Percentiles rank a stretch among this genome's conserved stretches.
Conservation (phyloP, 2,113 vertebrate genomes). For the Phalacrocorax carbo region DNA sequence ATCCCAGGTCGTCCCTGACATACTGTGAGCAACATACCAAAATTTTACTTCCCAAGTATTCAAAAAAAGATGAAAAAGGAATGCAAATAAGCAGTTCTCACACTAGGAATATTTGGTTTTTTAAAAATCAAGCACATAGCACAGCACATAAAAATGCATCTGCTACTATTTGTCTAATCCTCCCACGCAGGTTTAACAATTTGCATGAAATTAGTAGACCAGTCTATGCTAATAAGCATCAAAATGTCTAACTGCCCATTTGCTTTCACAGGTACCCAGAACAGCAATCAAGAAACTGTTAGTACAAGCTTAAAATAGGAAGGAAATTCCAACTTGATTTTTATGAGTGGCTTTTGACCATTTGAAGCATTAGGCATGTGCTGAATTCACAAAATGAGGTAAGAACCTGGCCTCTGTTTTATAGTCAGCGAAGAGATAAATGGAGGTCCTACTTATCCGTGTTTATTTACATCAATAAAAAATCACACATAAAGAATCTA, state of each 20-base stretch:
- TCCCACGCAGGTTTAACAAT: neutral
- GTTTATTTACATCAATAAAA: neutral
- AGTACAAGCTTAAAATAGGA: neutral
- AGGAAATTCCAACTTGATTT: neutral
- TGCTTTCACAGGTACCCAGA: neutral
- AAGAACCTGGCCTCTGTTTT: neutral
- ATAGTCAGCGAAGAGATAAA: neutral
- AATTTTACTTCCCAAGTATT: neutral
- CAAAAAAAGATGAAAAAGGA: neutral
- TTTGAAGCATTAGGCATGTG: neutral
- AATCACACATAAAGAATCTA: neutral
- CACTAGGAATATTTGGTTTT: neutral
- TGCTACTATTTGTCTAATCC: neutral
- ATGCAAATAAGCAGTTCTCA: neutral
- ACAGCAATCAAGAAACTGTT: neutral
- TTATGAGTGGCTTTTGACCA: neutral
- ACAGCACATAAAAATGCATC: constrained; percentile 2
- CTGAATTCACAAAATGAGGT: neutral
- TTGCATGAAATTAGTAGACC: constrained; percentile 5
- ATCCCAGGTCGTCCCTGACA: neutral
- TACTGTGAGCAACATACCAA: neutral
- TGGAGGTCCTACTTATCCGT: neutral
- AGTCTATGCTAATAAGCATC: neutral
- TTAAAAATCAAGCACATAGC: neutral
- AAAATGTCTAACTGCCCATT: constrained; percentile 5